Evolutionary conservation across 2,888 invertebrate genomes (phyloP), one percentile per base, ranked within the genome.

Genomic region (Cryptus viduatorius): DNA sequence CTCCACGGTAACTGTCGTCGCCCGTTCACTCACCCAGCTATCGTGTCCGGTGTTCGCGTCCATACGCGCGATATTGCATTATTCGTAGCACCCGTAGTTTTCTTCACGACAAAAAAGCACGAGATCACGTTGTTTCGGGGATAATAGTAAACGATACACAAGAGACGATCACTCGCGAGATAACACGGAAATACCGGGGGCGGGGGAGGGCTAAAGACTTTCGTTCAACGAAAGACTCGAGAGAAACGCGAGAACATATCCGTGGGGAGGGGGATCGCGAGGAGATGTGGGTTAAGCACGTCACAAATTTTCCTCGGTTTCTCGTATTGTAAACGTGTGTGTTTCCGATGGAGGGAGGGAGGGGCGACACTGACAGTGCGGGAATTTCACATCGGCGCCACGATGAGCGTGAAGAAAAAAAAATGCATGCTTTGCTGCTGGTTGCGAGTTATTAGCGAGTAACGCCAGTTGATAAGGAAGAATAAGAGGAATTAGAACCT

Each of bases 201-300:
- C 24, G 24, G 24, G 71, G 65, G 53, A 53, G 65, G 68, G 31
- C 61, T n/a, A 64, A 71, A 31, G 73, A 64, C 64, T 75, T 75
- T 75, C 73, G 73, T 29, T 75, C 64, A 56, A 82, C 65, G 46
- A 72, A 53, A 72, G 71, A 71, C 46, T 29, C 56, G 77, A 76
- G 14, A 69, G 76, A 69, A 73, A 76, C 61, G 76, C 69, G 71
- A 69, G 59, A 75, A 73, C 61, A 91, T 90, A 87, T 86, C 87
- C 71, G 81, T 67, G 65, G 85, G 80, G 80, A 85, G 83, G 86
- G 79, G 77, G 78, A 68, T 79, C 82, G 83, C 86, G 87, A 87
- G 84, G 86, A 86, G 82, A 89, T 89, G 88, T 89, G 89, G 89
- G 90, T 90, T 90, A 90, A 88, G 90, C 89, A 92, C 92, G 91